Percentiles rank a stretch among this genome's conserved stretches.
Conservation (phyloP, 2,797 vertebrate species). For the Anguilla marmorata region DNA sequence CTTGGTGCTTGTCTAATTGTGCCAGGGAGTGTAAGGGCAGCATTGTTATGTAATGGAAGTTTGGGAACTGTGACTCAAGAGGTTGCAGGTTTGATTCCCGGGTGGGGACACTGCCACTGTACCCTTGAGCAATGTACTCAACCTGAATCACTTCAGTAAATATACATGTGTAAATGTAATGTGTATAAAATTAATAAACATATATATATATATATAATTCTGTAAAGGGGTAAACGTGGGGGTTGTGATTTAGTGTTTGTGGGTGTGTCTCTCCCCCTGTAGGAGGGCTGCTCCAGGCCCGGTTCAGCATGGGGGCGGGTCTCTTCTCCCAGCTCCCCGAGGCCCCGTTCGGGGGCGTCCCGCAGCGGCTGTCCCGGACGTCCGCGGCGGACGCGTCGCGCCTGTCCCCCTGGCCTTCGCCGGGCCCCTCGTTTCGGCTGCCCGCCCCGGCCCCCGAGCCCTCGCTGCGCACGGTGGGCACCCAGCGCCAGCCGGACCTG, state of each 20-base stretch:
- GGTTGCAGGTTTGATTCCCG: background rate
- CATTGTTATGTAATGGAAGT: too few relatives aligned
- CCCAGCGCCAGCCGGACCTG: constrained; percentile 69
- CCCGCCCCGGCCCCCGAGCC: constrained; percentile 69
- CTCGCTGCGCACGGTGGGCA: constrained; percentile 77
- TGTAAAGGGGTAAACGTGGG: too few relatives aligned
- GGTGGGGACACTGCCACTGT: background rate
- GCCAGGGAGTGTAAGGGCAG: background rate
- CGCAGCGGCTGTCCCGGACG: constrained; percentile 48
- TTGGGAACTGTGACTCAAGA: background rate
- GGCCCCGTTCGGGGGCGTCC: constrained; percentile 49
- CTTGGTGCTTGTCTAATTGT: background rate
- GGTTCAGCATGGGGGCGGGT: constrained; percentile 61
- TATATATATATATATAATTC: too few relatives aligned
- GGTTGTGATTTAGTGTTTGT: background rate
- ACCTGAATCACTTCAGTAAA: background rate
- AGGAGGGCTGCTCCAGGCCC: constrained; percentile 81
- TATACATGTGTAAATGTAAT: background rate
- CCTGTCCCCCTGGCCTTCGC: constrained; percentile 57
- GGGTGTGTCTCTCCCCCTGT: constrained; percentile 55
- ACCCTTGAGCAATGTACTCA: background rate
- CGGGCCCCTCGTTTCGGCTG: constrained; percentile 66
- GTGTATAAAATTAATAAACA: background rate
- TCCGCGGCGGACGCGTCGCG: constrained; percentile 20
- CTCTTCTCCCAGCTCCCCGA: constrained; percentile 65